Evolutionary conservation across 2,888 invertebrate genomes (phyloP).

Genomic region (Pyrgus malvae): DNA sequence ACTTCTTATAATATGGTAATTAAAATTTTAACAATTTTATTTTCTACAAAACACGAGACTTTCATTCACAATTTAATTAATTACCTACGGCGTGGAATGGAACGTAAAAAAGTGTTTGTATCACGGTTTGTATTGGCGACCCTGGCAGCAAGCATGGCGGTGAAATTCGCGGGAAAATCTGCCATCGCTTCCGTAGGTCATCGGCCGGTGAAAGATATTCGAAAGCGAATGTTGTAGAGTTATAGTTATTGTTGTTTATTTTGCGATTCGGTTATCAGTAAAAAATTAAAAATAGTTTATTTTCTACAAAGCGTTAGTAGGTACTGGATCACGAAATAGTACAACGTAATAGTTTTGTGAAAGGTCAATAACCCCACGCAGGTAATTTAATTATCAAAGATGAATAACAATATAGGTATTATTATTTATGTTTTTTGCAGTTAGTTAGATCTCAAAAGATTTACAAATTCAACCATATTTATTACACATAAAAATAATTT

Average conservation of each 20-base stretch:
- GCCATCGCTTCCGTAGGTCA: slow-evolving; percentile 34
- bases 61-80: slow-evolving; percentile 8
- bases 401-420: no score
- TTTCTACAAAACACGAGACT: not conserved
- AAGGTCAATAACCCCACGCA: no score
- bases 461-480: no score
- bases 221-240: slow-evolving; percentile 40
- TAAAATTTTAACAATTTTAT: no score
- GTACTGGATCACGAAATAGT: no score
- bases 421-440: no score
- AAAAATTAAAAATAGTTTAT: no score
- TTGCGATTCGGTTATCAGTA: not conserved
- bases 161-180: slow-evolving; percentile 27
- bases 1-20: no score
- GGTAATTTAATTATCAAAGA: no score
- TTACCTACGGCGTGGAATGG: slow-evolving; percentile 1
- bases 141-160: slow-evolving; percentile 14
- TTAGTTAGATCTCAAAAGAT: no score
- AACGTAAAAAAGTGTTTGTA: slow-evolving; percentile 14
- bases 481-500: no score
- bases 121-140: slow-evolving; percentile 13
- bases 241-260: slow-evolving; percentile 34
- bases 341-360: no score
- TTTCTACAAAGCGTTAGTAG: not conserved
- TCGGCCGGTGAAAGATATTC: slow-evolving; percentile 37